These are phyloP conservation scores for Cotesia typhae DNA, from an alignment of 1,140 invertebrate species.

Conservation along the genomic window DNA sequence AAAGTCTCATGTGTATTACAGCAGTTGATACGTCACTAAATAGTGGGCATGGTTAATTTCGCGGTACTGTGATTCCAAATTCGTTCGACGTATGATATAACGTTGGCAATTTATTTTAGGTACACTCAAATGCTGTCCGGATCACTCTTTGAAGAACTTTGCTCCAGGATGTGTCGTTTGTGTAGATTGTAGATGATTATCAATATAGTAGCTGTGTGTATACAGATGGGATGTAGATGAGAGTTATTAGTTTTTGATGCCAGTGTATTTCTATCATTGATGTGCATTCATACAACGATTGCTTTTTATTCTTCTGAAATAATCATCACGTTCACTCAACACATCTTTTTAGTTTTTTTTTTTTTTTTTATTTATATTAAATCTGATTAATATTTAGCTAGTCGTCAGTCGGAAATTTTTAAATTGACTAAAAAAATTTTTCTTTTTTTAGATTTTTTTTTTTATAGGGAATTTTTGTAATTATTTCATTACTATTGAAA, in stretches of 20 bases:
- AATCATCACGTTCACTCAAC: background rate
- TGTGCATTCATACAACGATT: background rate
- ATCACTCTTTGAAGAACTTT: conserved; percentile 33
- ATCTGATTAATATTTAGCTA: too few species aligned
- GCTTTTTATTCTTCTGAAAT: background rate
- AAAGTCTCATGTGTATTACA: conserved; percentile 18
- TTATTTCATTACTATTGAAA: too few species aligned
- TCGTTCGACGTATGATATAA: conserved; percentile 13
- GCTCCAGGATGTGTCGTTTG: conserved; percentile 30
- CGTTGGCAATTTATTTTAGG: conserved; percentile 35
- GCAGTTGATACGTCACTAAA: conserved; percentile 14
- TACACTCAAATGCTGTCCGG: conserved; percentile 14
- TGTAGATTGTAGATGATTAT: too few species aligned
- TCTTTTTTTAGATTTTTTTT: too few species aligned
- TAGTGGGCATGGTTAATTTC: conserved; percentile 33
- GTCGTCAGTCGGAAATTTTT: too few species aligned
- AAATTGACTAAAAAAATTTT: too few species aligned
- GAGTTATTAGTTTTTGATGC: conserved; percentile 8
- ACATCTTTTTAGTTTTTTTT: too few species aligned
- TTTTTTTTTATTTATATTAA: too few species aligned
- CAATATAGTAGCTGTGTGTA: too few species aligned
- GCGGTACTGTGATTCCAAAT: conserved; percentile 32
- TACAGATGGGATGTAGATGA: background rate
- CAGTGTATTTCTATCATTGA: background rate
- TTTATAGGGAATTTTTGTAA: too few species aligned